Percentiles rank a stretch among this genome's conserved stretches.
These are phyloP conservation scores for Chlorops oryzae DNA, from an alignment of 1,140 invertebrate genomes.

Conservation along the genomic window DNA sequence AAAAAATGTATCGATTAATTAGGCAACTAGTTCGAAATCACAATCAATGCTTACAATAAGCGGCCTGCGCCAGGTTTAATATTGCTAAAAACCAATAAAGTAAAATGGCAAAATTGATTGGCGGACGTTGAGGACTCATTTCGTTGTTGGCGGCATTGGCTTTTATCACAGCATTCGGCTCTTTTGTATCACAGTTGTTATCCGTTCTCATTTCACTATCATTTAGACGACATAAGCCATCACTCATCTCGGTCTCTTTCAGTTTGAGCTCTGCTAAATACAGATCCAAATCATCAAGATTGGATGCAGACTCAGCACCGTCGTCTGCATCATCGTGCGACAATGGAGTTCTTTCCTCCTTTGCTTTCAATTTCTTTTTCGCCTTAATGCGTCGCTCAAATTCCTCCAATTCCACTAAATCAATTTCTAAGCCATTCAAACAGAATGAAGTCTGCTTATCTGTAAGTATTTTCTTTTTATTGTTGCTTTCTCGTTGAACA, in stretches of 20 bases:
- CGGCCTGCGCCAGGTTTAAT: constrained; percentile 42
- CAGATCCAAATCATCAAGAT: constrained; percentile 42
- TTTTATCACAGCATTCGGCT: constrained; percentile 5
- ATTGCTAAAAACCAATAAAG: constrained; percentile 46
- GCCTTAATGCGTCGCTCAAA: constrained; percentile 41
- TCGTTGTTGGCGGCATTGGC: constrained; percentile 1
- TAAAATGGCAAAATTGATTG: constrained; percentile 34
- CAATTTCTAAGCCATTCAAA: constrained; percentile 47
- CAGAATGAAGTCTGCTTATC: constrained; percentile 45
- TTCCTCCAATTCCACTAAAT: constrained; percentile 45
- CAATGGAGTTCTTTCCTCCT: constrained; percentile 2
- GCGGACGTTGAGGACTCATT: too few relatives aligned
- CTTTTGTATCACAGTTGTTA: constrained; percentile 18
- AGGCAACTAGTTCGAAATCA: neutral
- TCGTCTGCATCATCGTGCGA: neutral
- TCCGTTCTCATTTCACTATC: too few relatives aligned
- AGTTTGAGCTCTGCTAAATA: constrained; percentile 42
- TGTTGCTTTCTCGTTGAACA: constrained; percentile 1
- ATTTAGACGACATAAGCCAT: too few relatives aligned
- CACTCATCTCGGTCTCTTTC: constrained; percentile 24
- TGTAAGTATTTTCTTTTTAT: constrained; percentile 40
- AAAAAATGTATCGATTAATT: constrained; percentile 7
- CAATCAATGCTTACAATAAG: constrained; percentile 41
- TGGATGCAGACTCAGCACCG: neutral
- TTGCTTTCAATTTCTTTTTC: constrained; percentile 30